Percentiles rank a stretch among this genome's conserved stretches.
These are phyloP conservation scores for Temnothorax curvispinosus DNA, from an alignment of 1,140 invertebrate genomes.

Conservation along the genomic window DNA sequence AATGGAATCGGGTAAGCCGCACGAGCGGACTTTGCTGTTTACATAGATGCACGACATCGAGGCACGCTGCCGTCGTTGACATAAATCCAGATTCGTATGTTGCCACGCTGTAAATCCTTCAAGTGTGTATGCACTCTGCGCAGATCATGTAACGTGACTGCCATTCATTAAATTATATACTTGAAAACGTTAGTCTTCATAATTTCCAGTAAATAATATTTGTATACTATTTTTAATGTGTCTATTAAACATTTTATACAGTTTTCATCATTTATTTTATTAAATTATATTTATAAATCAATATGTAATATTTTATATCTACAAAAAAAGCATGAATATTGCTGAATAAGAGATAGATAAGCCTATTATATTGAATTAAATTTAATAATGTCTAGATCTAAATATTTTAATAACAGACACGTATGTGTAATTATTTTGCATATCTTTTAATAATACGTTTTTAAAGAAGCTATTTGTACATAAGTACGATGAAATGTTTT, in stretches of 20 bases:
- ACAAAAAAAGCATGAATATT: background rate
- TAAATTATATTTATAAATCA: background rate
- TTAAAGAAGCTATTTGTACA: background rate
- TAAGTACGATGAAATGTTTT: background rate
- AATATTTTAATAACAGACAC: background rate
- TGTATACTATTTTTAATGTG: background rate
- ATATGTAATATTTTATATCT: background rate
- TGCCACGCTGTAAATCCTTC: slow-evolving; percentile 33
- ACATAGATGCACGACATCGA: background rate
- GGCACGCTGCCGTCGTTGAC: slow-evolving; percentile 11
- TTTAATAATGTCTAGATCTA: background rate
- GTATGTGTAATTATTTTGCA: background rate
- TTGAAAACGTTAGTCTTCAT: slow-evolving; percentile 19
- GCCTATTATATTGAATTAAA: background rate
- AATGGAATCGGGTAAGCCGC: slow-evolving; percentile 48
- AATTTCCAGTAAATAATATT: background rate
- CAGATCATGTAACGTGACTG: slow-evolving; percentile 20
- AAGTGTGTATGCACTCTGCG: background rate
- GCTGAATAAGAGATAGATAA: background rate
- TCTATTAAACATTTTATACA: background rate
- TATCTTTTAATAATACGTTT: background rate
- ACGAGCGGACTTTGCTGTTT: slow-evolving; percentile 32
- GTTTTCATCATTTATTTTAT: background rate
- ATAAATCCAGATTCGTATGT: slow-evolving; percentile 58
- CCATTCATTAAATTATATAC: slow-evolving; percentile 4